These are phyloP conservation scores for Micrasema minimum DNA, from an alignment of 1,140 invertebrate species.

Conservation along the genomic window DNA sequence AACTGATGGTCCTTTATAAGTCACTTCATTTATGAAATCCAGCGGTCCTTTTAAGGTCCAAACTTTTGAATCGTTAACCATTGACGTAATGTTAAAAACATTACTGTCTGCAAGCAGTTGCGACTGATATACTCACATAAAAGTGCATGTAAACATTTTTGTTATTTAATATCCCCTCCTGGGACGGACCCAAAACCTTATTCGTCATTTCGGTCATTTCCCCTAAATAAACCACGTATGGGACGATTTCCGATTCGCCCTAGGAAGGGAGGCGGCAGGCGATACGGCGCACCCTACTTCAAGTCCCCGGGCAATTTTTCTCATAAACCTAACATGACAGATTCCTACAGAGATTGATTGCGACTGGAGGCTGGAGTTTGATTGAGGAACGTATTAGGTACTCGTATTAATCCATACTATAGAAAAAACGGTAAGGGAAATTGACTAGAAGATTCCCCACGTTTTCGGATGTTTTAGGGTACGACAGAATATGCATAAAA, in stretches of 20 bases:
- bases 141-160: too few species aligned
- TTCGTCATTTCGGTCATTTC: conserved; percentile 36
- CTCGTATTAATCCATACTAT: conserved; percentile 53
- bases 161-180: conserved; percentile 14
- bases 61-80: too few species aligned
- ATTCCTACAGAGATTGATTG: conserved; percentile 68
- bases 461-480: conserved; percentile 7
- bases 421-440: conserved; percentile 30
- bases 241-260: conserved; percentile 36
- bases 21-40: too few species aligned
- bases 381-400: conserved; percentile 54
- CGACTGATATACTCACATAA: too few species aligned
- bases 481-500: conserved; percentile 1
- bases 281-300: conserved; percentile 9
- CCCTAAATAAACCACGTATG: conserved; percentile 35
- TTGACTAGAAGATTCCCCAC: conserved; percentile 9
- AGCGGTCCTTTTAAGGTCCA: too few species aligned
- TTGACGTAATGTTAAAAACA: too few species aligned
- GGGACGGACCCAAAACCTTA: conserved; percentile 13
- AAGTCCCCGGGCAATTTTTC: conserved; percentile 63
- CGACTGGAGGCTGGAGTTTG: conserved; percentile 54
- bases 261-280: neutral
- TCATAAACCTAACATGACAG: conserved; percentile 70
- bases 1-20: too few species aligned
- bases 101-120: too few species aligned